Evolutionary conservation across 2,797 vertebrate genomes (phyloP).

Genomic region (Furcifer pardalis): DNA sequence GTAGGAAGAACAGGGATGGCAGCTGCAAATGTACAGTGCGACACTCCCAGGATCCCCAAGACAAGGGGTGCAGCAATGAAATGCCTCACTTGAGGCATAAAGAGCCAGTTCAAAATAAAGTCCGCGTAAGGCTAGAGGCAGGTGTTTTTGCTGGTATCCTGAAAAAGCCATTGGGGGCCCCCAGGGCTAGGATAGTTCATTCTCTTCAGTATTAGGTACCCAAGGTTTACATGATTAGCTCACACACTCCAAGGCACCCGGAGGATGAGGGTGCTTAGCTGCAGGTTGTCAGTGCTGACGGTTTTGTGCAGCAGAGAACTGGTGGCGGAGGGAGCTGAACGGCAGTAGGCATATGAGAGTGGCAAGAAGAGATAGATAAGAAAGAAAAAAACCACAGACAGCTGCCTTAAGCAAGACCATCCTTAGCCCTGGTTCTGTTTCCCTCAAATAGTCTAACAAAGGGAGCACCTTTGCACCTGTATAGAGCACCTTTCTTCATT

Average conservation of each 20-base stretch:
- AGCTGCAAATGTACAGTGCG: conserved; percentile 8
- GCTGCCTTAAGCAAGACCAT: not conserved
- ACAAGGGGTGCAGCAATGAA: conserved; percentile 2
- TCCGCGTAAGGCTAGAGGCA: not conserved
- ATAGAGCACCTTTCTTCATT: not conserved
- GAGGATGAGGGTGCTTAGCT: not conserved
- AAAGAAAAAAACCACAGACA: not conserved
- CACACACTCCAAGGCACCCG: not conserved
- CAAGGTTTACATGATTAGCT: not conserved
- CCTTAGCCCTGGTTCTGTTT: not conserved
- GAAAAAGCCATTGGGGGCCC: not conserved
- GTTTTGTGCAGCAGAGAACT: not conserved
- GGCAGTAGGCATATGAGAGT: not conserved
- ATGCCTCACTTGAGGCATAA: conserved; percentile 20
- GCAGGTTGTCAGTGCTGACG: not conserved
- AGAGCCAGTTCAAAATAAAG: conserved; percentile 12
- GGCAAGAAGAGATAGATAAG: not conserved
- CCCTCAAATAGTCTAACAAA: not conserved
- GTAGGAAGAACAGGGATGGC: not conserved
- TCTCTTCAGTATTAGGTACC: not conserved
- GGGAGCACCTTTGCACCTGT: not conserved
- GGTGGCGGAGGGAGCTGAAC: not conserved
- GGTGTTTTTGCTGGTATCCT: conserved; percentile 14
- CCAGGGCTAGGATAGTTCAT: not conserved
- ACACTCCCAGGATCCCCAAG: not conserved